Base-by-base conservation (phyloP, 2,113 vertebrate genomes). In the Corynorhinus townsendii region DNA sequence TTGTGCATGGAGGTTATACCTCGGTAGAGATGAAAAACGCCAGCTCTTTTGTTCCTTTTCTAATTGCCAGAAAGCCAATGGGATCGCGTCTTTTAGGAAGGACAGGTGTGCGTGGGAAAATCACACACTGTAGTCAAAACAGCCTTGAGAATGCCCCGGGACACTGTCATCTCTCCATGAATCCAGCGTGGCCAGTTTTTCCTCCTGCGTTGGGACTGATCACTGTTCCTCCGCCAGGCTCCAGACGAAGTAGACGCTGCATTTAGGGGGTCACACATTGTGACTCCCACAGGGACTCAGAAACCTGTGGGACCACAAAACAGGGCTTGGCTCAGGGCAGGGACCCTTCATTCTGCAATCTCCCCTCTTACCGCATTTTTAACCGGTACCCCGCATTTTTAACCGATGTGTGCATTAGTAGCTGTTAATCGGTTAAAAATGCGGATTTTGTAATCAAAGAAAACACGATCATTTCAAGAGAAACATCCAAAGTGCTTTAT, bases 291-390 rank as follows among this genome's bases (percentile, higher is more conserved):
- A 22, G 83, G 64, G 14, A 73, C 47, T 17, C 12, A 15, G 85
- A 45, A 24, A 80, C 1, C 0, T 0, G 6, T 11, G 33, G 38
- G 35, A 10, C n/a, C 10, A 0, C 11, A 35, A 2, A 3, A 22
- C 62, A 49, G 64, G 33, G 8, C 86, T 11, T 0, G 14, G 19
- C n/a, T 49, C 1, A 0, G 7, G 24, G 28, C 10, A 8, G 87
- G 43, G 38, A 12, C 52, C 20, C 86, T 45, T 47, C 80, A 8
- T 8, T 9, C 7, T 19, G 40, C 17, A 11, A 45, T 16, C 35
- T 33, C 22, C 28, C 33, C 33, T 1, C 19, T 49, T 59, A 30
- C 12, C 2, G 6, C 5, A 20, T 56, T 56, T 56, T 56, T 56
- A 56, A 56, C 52, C 20, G 20, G 54, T 22, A 56, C 9, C 9